Conservation (phyloP, 2,888 invertebrate genomes). For the Panorpa germanica region DNA sequence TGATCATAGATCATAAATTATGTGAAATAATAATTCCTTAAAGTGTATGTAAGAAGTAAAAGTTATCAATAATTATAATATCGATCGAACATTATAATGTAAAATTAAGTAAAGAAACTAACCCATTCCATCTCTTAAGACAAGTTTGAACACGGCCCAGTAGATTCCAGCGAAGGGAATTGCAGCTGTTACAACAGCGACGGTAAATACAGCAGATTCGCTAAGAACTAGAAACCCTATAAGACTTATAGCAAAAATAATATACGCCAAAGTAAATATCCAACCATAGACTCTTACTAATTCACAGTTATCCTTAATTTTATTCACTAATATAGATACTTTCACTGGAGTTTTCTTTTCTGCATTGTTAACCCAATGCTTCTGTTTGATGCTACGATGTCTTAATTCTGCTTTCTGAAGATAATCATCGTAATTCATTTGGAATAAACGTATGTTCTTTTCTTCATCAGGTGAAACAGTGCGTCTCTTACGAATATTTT, state of each 20-base stretch:
- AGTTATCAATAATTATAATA: too few species aligned
- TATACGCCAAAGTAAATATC: conserved; percentile 28
- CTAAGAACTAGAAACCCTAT: conserved; percentile 30
- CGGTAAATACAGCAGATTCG: conserved; percentile 35
- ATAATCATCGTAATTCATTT: conserved; percentile 3
- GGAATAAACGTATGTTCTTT: conserved; percentile 2
- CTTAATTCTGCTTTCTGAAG: conserved; percentile 1
- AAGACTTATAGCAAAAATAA: conserved; percentile 26
- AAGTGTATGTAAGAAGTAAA: too few species aligned
- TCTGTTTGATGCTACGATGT: not conserved
- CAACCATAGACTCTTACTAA: conserved; percentile 23
- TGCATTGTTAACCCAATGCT: conserved; percentile 5
- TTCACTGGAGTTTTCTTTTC: conserved; percentile 7
- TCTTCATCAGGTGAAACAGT: conserved; percentile 5
- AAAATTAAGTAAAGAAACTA: conserved; percentile 11
- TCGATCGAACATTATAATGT: not conserved
- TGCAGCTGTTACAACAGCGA: conserved; percentile 29
- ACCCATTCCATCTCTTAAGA: conserved; percentile 23
- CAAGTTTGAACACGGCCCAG: conserved; percentile 34
- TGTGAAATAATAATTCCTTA: too few species aligned
- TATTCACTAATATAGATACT: conserved; percentile 8
- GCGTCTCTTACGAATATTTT: conserved; percentile 11
- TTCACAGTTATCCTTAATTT: conserved; percentile 14
- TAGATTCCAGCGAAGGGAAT: conserved; percentile 33
- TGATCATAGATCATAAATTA: too few species aligned